phyloP scores from a whole-genome alignment of 1,140 invertebrate species.

The Portunus trituberculatus region DNA sequence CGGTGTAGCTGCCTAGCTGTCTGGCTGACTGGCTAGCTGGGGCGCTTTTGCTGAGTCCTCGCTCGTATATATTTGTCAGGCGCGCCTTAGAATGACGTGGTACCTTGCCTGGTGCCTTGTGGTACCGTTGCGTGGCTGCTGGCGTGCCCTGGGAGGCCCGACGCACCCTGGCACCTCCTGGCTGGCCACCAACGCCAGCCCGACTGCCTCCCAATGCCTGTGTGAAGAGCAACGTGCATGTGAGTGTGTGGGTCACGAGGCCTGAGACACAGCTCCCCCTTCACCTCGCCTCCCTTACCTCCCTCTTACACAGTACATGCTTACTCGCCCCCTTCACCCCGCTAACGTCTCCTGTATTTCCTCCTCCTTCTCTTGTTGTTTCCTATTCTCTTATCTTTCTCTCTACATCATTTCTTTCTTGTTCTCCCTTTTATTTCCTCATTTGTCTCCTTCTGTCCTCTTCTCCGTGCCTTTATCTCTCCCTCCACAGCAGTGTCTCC shows the following conservation, averaged over 20 bases:
- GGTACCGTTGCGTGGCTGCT: background rate
- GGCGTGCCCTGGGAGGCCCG: background rate
- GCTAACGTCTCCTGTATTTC: background rate
- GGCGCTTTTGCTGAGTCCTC: too few relatives aligned
- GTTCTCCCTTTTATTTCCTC: background rate
- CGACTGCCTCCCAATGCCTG: background rate
- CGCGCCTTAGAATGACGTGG: too few relatives aligned
- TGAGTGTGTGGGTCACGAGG: background rate
- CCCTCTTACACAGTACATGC: background rate
- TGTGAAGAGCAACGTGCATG: background rate
- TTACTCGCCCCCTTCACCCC: background rate
- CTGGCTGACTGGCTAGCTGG: background rate
- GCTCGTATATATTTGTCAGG: too few relatives aligned
- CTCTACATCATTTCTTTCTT: background rate
- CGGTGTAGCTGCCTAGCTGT: background rate
- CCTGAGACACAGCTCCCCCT: background rate
- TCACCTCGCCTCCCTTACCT: background rate
- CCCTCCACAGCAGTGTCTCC: background rate
- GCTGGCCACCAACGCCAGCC: background rate
- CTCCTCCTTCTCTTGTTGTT: background rate
- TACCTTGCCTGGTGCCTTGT: background rate
- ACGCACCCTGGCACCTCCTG: background rate
- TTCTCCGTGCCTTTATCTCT: background rate
- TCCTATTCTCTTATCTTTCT: background rate
- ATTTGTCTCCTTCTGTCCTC: background rate